phyloP scores from a whole-genome alignment of 2,797 vertebrate species.

The Pangasius mekongensis region DNA sequence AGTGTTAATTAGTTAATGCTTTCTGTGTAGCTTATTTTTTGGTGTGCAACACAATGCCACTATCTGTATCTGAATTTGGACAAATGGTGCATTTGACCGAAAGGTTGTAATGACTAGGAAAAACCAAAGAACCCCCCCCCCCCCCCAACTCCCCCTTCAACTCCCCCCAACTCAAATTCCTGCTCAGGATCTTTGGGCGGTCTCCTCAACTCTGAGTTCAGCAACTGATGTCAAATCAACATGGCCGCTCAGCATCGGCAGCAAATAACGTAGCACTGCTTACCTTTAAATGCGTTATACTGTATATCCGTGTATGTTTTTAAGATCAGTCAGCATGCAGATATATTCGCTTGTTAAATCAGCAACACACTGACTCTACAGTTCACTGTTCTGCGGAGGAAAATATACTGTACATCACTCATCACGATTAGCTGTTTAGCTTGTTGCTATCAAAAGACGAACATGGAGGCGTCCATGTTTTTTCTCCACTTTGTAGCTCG shows the following conservation, averaged over 20 bases:
- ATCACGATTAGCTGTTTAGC: neutral
- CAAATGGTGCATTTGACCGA: neutral
- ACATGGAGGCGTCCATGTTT: neutral
- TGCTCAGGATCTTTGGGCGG: neutral
- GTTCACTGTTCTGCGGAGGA: neutral
- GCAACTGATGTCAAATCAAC: neutral
- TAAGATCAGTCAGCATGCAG: neutral
- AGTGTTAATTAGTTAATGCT: neutral
- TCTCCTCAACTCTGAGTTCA: neutral
- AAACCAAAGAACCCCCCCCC: neutral
- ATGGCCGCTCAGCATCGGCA: neutral
- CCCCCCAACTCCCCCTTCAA: neutral
- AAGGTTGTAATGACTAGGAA: neutral
- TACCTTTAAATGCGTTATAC: neutral
- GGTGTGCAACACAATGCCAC: neutral
- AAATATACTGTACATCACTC: neutral
- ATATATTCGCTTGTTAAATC: neutral
- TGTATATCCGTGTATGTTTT: neutral
- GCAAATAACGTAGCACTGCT: neutral
- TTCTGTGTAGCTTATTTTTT: neutral
- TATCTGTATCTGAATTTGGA: neutral
- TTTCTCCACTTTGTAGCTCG: neutral
- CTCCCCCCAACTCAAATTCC: neutral
- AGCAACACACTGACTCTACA: neutral
- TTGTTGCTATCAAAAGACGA: neutral